These are phyloP conservation scores for Lemur catta DNA, from an alignment of 2,797 vertebrate genomes.

Conservation along the genomic window DNA sequence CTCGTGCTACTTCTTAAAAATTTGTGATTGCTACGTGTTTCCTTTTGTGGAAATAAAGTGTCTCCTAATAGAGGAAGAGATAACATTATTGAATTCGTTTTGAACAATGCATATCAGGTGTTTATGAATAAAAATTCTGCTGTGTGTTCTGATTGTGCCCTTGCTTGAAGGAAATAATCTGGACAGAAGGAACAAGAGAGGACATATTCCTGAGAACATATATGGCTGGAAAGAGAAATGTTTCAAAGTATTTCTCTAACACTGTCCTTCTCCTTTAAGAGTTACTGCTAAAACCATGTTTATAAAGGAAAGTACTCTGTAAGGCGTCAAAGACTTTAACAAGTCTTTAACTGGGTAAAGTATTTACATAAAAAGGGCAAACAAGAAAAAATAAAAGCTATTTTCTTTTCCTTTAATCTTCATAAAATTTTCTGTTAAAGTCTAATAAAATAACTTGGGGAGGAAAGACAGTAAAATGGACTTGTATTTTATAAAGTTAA, in stretches of 20 bases:
- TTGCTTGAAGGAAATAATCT: neutral
- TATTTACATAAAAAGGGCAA: neutral
- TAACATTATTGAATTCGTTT: neutral
- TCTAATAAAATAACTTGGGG: neutral
- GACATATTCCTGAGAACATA: neutral
- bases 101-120: neutral
- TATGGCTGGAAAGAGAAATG: neutral
- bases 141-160: neutral
- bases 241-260: neutral
- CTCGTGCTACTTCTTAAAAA: neutral
- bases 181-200: neutral
- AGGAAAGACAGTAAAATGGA: slow-evolving; percentile 4
- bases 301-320: neutral
- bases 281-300: neutral
- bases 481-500: neutral
- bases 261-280: neutral
- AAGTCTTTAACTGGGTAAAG: slow-evolving; percentile 14
- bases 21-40: neutral
- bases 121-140: neutral
- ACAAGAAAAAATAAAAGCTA: neutral
- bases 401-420: slow-evolving; percentile 30
- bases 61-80: neutral
- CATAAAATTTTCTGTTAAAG: neutral
- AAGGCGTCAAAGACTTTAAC: neutral
- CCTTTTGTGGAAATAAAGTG: neutral